Evolutionary conservation across 2,888 invertebrate species (phyloP).

Genomic region (Ariolimax columbianus): DNA sequence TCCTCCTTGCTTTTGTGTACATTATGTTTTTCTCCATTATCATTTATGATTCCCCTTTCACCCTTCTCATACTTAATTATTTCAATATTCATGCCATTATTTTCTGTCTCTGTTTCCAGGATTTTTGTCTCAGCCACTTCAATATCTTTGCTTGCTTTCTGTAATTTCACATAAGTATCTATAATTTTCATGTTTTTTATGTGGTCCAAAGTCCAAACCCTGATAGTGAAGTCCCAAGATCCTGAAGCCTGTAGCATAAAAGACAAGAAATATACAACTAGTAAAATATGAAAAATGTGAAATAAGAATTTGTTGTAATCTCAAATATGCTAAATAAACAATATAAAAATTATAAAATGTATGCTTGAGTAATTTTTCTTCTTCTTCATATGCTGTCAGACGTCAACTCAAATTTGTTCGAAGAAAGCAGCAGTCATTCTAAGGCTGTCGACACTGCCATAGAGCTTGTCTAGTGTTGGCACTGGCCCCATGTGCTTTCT

Average conservation of each 20-base stretch:
- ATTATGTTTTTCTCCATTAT: conserved; percentile 3
- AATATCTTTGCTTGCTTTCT: background rate
- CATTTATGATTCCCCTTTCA: background rate
- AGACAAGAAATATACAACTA: background rate
- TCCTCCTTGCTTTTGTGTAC: background rate
- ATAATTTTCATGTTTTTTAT: conserved; percentile 23
- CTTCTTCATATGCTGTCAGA: too few species aligned
- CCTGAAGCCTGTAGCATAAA: conserved; percentile 71
- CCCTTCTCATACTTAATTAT: background rate
- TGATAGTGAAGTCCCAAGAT: conserved; percentile 76
- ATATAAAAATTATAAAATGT: background rate
- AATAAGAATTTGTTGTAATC: too few species aligned
- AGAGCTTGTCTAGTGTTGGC: too few species aligned
- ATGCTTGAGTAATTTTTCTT: background rate
- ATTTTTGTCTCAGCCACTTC: background rate
- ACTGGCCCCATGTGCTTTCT: too few species aligned
- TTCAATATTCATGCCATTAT: background rate
- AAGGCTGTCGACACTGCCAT: too few species aligned
- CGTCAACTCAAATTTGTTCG: too few species aligned
- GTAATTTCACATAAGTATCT: background rate
- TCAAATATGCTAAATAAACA: background rate
- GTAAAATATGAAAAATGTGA: too few species aligned
- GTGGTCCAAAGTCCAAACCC: conserved; percentile 71
- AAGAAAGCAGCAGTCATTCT: too few species aligned
- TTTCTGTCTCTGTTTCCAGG: background rate